phyloP scores from a whole-genome alignment of 2,113 vertebrate genomes.

The Eretmochelys imbricata region DNA sequence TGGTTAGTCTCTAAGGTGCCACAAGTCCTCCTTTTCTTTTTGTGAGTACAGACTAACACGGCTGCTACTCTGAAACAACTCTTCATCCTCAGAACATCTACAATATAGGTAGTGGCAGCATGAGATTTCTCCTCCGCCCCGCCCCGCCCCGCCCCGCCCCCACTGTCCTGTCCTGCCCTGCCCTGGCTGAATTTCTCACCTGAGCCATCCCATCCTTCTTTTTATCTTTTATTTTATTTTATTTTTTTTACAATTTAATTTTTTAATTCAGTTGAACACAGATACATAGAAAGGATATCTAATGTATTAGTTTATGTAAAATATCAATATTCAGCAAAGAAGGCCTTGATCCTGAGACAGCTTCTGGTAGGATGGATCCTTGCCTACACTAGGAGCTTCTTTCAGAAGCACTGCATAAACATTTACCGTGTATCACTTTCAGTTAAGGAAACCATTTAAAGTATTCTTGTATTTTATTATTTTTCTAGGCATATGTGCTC shows the following conservation, averaged over 20 bases:
- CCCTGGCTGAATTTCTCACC: not conserved
- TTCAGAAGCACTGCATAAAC: not conserved
- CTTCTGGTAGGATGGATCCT: not conserved
- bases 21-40: too few species aligned
- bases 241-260: not conserved
- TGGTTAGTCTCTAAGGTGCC: too few species aligned
- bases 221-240: not conserved
- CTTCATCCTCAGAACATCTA: accelerated
- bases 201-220: not conserved
- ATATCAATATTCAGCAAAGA: not conserved
- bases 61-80: too few species aligned
- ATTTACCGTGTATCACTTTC: not conserved
- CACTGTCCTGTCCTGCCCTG: not conserved
- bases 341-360: not conserved
- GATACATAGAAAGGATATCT: not conserved
- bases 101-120: not conserved
- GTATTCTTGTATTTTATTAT: slow-evolving; percentile 7
- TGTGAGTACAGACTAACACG: too few species aligned
- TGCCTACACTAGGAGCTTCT: not conserved
- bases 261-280: not conserved
- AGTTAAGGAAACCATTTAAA: slow-evolving; percentile 18
- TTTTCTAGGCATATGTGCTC: slow-evolving; percentile 29
- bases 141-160: accelerated
- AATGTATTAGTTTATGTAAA: not conserved
- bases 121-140: not conserved